phyloP scores from a whole-genome alignment of 2,888 invertebrate genomes.

The Cephus nigrinus region DNA sequence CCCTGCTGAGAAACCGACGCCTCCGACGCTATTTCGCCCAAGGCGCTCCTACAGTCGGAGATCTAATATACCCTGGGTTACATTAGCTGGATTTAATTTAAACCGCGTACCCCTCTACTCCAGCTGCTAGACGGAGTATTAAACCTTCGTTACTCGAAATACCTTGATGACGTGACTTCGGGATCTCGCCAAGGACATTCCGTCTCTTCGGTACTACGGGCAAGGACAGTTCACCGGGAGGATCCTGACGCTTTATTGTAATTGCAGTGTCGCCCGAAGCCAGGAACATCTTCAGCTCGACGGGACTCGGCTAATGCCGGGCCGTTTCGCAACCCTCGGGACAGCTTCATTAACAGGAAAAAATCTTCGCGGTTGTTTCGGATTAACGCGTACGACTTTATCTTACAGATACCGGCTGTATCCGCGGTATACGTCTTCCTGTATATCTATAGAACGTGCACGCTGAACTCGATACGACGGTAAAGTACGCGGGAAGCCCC shows the following conservation, averaged over 20 bases:
- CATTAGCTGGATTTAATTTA: constrained; percentile 62
- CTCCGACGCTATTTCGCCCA: background rate
- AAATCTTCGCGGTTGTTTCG: constrained; percentile 30
- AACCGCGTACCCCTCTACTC: constrained; percentile 37
- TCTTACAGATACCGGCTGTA: background rate
- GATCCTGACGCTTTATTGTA: constrained; percentile 51
- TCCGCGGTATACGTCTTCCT: background rate
- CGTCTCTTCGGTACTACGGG: background rate
- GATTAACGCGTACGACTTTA: background rate
- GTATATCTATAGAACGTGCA: background rate
- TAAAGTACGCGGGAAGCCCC: constrained; percentile 15
- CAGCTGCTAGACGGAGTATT: background rate
- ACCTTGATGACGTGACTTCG: background rate
- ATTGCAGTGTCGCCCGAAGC: constrained; percentile 49
- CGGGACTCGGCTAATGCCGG: constrained; percentile 34
- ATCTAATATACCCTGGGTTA: constrained; percentile 59
- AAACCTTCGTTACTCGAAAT: background rate
- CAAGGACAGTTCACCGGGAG: background rate
- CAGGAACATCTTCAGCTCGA: constrained; percentile 27
- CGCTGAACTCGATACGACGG: constrained; percentile 3
- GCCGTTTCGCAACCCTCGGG: constrained; percentile 32
- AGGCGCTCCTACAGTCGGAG: constrained; percentile 41
- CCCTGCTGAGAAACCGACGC: background rate
- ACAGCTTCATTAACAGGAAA: constrained; percentile 48
- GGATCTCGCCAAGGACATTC: background rate